Conservation (phyloP, 2,113 vertebrate species). For the Actenoides lindsayi region DNA sequence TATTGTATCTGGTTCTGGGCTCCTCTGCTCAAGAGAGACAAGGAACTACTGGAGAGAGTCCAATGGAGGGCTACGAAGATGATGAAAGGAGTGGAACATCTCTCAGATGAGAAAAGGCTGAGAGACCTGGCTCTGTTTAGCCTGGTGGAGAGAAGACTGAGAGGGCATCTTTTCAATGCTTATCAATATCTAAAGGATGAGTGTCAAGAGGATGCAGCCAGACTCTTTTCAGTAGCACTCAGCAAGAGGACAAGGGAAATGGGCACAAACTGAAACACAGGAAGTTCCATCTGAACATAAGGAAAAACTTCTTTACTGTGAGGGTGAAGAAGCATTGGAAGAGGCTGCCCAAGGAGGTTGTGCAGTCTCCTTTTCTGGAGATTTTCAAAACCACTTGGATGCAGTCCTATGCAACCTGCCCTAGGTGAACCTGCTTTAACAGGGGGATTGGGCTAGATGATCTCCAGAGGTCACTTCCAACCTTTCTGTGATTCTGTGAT, state of each 20-base stretch:
- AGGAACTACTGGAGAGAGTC: background rate
- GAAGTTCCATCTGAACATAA: background rate
- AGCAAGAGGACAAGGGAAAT: background rate
- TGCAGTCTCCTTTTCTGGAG: background rate
- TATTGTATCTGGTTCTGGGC: background rate
- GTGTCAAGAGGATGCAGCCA: background rate
- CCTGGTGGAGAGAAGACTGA: background rate
- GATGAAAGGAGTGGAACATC: background rate
- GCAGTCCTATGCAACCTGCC: background rate
- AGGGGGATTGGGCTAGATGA: background rate
- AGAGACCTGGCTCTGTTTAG: background rate
- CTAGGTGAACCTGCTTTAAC: background rate
- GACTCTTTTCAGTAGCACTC: background rate
- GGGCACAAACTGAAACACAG: background rate
- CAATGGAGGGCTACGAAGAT: background rate
- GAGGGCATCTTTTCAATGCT: background rate
- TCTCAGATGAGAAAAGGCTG: background rate
- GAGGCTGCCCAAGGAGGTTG: background rate
- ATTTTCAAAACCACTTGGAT: background rate
- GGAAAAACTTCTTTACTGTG: background rate
- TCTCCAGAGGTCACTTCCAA: too few relatives aligned
- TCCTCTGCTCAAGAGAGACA: background rate
- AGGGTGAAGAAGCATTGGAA: background rate
- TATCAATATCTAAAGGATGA: background rate
- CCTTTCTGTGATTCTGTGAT: background rate